Base-by-base conservation (phyloP, 2,888 invertebrate genomes). In the Drosophila tripunctata region DNA sequence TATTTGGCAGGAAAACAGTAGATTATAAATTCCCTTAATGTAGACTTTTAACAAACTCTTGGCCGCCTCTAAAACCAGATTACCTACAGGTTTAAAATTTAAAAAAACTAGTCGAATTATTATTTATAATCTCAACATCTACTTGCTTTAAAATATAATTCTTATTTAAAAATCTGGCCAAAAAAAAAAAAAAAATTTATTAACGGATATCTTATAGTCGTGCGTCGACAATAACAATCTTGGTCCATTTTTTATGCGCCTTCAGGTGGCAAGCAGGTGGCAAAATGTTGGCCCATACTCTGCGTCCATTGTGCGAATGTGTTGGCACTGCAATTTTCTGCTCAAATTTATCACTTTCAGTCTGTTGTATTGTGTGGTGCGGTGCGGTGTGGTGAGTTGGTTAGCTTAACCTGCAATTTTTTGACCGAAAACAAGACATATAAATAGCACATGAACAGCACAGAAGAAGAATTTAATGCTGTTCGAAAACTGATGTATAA, bases 311-410 rank as follows among this genome's bases (percentile, higher is more conserved):
- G 36, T 52, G 68, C 7, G 54, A 68, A 61, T 58, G 56, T 75
- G 77, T 65, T 51, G 50, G 60, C 45, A 41, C 52, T 69, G 58
- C 64, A 56, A 66, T 77, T 75, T 54, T 30, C 15, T 58, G 66
- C 44, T 66, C 24, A 65, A 75, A 75, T 76, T 76, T 75, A 74
- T 75, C 51, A 51, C 51, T 58, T 60, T 64, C 12, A 50, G 19
- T 12, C 19, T 6, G 21, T 51, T 30, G 22, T 6, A 22, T 44
- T 19, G 40, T 27, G 27, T 27, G 27, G 27, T 27, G 27, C 4
- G 4, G 27, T 27, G 27, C 10, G 10, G 10, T 27, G 27, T 4
- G 10, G 10, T 27, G 27, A 3, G 10, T 8, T 3, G 8, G 27
- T 6, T 27, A 68, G 14, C 24, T 24, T 35, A 50, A 19, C 31